Percentiles rank a stretch among this genome's conserved stretches.
These are phyloP conservation scores for Pseudococcus longispinus DNA, from an alignment of 2,888 invertebrate species.

Conservation along the genomic window DNA sequence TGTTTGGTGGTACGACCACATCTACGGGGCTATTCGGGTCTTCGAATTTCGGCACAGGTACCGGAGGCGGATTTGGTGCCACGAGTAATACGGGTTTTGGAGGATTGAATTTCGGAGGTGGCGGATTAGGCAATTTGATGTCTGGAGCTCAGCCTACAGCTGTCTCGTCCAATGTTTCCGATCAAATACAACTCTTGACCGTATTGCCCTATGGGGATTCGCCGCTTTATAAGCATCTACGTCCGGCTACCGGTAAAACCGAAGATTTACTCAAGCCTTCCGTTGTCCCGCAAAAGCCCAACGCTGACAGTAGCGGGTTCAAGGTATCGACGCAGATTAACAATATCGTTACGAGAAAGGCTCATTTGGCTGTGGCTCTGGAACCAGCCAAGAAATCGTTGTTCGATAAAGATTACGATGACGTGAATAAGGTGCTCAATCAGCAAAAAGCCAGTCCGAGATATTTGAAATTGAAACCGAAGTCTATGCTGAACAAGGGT, in stretches of 20 bases:
- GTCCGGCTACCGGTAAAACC: slow-evolving; percentile 67
- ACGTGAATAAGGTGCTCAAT: not conserved
- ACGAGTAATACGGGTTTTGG: slow-evolving; percentile 27
- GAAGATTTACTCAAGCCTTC: slow-evolving; percentile 73
- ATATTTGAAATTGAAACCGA: slow-evolving; percentile 48
- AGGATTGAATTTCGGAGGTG: not conserved
- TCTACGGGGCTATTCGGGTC: slow-evolving; percentile 59
- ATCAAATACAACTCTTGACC: slow-evolving; percentile 75
- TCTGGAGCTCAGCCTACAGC: slow-evolving; percentile 60
- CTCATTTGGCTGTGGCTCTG: not conserved
- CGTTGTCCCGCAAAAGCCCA: slow-evolving; percentile 45
- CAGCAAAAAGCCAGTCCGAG: slow-evolving; percentile 47
- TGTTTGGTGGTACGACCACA: slow-evolving; percentile 66
- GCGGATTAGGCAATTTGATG: not conserved
- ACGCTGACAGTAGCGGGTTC: slow-evolving; percentile 19
- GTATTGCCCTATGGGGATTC: slow-evolving; percentile 88
- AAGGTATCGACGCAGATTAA: slow-evolving; percentile 47
- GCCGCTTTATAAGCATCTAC: slow-evolving; percentile 73
- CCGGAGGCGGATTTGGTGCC: slow-evolving; percentile 50
- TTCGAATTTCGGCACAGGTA: slow-evolving; percentile 4
- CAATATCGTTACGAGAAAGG: slow-evolving; percentile 47
- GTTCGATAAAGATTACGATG: slow-evolving; percentile 47
- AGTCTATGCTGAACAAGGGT: slow-evolving; percentile 34
- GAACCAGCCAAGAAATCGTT: slow-evolving; percentile 52
- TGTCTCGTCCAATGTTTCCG: slow-evolving; percentile 64